Conservation (phyloP, 2,888 invertebrate species). For the Hermaeophaga mercurialis region DNA sequence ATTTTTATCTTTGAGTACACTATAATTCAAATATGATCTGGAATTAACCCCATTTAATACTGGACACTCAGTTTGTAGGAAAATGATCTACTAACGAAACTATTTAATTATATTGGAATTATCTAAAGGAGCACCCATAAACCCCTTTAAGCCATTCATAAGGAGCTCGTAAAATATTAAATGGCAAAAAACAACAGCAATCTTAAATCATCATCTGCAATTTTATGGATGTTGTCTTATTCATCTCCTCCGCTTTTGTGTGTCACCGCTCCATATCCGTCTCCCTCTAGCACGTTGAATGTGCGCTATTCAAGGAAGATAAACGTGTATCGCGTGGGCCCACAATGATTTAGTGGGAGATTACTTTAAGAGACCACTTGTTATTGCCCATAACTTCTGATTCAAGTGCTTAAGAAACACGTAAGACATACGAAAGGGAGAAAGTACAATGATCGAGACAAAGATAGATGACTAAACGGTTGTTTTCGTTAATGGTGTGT, state of each 20-base stretch:
- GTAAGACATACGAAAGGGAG: constrained; percentile 37
- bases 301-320: constrained; percentile 43
- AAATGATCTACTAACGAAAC: constrained; percentile 36
- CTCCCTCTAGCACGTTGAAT: constrained; percentile 38
- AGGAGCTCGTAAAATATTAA: constrained; percentile 57
- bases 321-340: constrained; percentile 52
- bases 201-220: constrained; percentile 59
- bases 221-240: constrained; percentile 56
- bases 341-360: constrained; percentile 57
- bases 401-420: constrained; percentile 54
- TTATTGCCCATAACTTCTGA: constrained; percentile 59
- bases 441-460: constrained; percentile 21
- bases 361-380: constrained; percentile 60
- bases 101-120: constrained; percentile 44
- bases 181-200: constrained; percentile 55
- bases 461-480: constrained; percentile 26
- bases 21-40: no score
- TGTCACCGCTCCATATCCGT: constrained; percentile 42
- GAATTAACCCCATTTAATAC: no score
- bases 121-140: constrained; percentile 15
- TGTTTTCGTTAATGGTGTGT: constrained; percentile 29
- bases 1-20: no score
- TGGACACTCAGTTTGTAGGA: no score
- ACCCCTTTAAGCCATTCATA: constrained; percentile 35
- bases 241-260: constrained; percentile 48